Evolutionary conservation across 2,113 vertebrate genomes (phyloP).

Genomic region (Pangasianodon hypophthalmus): DNA sequence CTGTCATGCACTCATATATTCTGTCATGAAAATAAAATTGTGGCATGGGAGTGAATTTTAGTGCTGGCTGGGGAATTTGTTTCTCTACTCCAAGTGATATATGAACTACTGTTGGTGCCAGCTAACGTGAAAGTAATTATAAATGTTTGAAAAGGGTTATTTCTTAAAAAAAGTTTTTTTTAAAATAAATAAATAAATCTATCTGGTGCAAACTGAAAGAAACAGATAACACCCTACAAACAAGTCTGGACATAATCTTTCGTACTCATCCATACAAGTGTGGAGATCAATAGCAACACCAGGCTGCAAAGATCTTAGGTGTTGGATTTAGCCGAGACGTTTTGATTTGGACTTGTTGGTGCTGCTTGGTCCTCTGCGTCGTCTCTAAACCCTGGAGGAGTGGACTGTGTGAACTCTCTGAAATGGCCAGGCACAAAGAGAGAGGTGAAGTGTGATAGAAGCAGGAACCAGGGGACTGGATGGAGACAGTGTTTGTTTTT

Average conservation of each 20-base stretch:
- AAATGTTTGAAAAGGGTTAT: neutral
- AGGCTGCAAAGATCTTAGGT: constrained; percentile 40
- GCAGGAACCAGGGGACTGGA: neutral
- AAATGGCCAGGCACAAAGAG: constrained; percentile 32
- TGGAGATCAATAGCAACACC: constrained; percentile 50
- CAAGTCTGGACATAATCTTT: constrained; percentile 48
- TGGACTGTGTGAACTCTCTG: constrained; percentile 13
- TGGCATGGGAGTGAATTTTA: neutral
- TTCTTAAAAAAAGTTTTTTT: neutral
- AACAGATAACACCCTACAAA: constrained; percentile 26
- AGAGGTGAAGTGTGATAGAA: neutral
- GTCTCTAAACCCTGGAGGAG: constrained; percentile 31
- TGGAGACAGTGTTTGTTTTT: neutral
- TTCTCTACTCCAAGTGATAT: neutral
- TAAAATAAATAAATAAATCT: neutral
- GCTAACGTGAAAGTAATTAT: neutral
- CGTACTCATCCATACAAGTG: constrained; percentile 47
- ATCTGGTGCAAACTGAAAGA: neutral
- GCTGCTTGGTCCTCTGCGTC: neutral
- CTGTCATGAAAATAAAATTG: constrained; percentile 2
- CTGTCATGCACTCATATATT: neutral
- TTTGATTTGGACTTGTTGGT: constrained; percentile 34
- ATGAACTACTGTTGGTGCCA: neutral
- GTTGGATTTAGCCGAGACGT: constrained; percentile 51
- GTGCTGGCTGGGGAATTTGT: neutral